These are phyloP conservation scores for Amphibalanus amphitrite DNA, from an alignment of 1,140 invertebrate genomes.

Conservation along the genomic window DNA sequence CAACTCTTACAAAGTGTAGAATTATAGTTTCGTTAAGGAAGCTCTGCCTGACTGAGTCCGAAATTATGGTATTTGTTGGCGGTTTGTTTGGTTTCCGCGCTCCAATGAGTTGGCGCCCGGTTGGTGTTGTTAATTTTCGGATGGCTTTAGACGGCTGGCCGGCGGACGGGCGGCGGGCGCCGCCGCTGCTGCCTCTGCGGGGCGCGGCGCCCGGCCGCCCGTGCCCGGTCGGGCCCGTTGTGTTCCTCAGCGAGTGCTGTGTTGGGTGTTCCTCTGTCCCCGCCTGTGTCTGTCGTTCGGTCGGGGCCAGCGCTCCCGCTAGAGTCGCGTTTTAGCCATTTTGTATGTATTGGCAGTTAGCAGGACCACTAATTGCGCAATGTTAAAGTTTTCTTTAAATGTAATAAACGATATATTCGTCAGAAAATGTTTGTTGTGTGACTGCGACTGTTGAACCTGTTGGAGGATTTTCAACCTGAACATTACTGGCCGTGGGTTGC, in stretches of 20 bases:
- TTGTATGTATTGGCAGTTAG: neutral
- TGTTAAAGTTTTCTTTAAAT: conserved; percentile 2
- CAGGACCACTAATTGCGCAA: neutral
- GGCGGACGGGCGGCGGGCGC: no score
- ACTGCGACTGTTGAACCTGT: no score
- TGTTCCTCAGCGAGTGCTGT: neutral
- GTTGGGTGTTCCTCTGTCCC: neutral
- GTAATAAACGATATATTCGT: neutral
- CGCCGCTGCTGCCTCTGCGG: no score
- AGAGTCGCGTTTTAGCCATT: conserved; percentile 1
- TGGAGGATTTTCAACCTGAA: no score
- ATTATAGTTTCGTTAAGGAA: neutral
- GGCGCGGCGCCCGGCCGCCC: no score
- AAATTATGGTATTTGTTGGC: neutral
- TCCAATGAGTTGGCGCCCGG: neutral
- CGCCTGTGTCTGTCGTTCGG: neutral
- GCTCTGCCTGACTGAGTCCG: neutral
- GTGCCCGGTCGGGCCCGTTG: neutral
- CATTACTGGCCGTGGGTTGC: no score
- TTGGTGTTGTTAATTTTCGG: conserved; percentile 1
- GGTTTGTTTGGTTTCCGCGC: neutral
- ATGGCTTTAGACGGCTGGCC: neutral
- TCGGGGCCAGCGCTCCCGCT: neutral
- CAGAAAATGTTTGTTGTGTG: neutral
- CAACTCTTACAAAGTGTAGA: neutral